Conservation (phyloP, 2,888 invertebrate genomes). For the Eupithecia subumbrata region DNA sequence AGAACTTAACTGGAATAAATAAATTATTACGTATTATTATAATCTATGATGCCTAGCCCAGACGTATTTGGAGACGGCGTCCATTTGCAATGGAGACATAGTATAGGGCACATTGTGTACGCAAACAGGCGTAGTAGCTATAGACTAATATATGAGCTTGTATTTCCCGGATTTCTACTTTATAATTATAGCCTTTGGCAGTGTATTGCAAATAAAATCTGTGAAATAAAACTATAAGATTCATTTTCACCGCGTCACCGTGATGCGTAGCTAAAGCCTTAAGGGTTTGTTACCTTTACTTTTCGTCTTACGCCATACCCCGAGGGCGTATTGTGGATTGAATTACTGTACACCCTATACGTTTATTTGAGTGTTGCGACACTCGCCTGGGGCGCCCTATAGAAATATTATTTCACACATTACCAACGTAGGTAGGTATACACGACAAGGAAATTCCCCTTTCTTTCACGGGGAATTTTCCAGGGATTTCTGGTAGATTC, state of each 20-base stretch:
- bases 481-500: slow-evolving; percentile 14
- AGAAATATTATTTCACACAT: slow-evolving; percentile 75
- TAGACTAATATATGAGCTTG: neutral
- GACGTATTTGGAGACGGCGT: too few relatives aligned
- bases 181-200: too few relatives aligned
- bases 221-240: neutral
- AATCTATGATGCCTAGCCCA: too few relatives aligned
- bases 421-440: slow-evolving; percentile 41
- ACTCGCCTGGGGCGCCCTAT: slow-evolving; percentile 63
- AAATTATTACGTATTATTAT: too few relatives aligned
- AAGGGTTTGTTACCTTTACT: slow-evolving; percentile 43
- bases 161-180: neutral
- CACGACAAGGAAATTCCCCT: slow-evolving; percentile 52
- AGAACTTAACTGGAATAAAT: too few relatives aligned
- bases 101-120: too few relatives aligned
- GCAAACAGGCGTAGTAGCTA: too few relatives aligned
- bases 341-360: slow-evolving; percentile 41
- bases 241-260: slow-evolving; percentile 10
- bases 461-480: slow-evolving; percentile 18
- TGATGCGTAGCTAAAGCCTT: slow-evolving; percentile 22
- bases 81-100: too few relatives aligned
- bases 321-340: slow-evolving; percentile 44
- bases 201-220: neutral
- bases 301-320: slow-evolving; percentile 44
- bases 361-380: slow-evolving; percentile 45